Base-by-base conservation (phyloP, 2,888 invertebrate species). In the Xestia ashworthii region DNA sequence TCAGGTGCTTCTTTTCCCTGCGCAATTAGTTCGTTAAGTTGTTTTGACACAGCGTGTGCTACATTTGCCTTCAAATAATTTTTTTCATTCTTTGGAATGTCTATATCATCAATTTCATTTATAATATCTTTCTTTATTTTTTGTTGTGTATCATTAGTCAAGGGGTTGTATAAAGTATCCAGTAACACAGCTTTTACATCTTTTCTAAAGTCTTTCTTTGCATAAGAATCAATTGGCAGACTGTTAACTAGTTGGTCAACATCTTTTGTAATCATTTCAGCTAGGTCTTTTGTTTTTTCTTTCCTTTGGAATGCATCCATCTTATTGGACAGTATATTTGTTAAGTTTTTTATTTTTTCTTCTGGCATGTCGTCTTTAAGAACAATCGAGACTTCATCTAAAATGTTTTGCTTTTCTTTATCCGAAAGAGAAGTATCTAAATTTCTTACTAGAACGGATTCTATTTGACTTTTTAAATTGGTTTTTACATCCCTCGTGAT, bases 341-440 rank as follows among this genome's bases (percentile, higher is more conserved):
- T 62, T 53, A 86, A 71, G 9, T 1, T 44, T 8, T 6, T 66
- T 65, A 8, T 66, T 22, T 71, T 62, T 14, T 69, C 68, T 66
- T 74, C 32, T 53, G 86, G 44, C 60, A 86, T n/a, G 16, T 58
- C 53, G 8, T 77, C 9, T 44, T 55, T 48, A 25, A 86, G 22
- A 41, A 82, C 82, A 6, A 71, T 44, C 5, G 65, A 71, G 14
- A 82, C 25, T 9, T 86, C 78, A 32, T 65, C 50, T 55, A 86
- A 41, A 8, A 86, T 72, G 25, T 22, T 12, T 8, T 58, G 5
- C 22, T 58, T 85, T 69, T 69, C 55, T 65, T 83, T 46, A 41
- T 82, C 66, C 1, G 83, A 71, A 8, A 86, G 48, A 25, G 84
- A 62, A 55, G 68, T 64, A 50, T 85, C 80, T 44, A 78, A 53